Evolutionary conservation across 2,113 vertebrate species (phyloP).

Genomic region (Piaya cayana): DNA sequence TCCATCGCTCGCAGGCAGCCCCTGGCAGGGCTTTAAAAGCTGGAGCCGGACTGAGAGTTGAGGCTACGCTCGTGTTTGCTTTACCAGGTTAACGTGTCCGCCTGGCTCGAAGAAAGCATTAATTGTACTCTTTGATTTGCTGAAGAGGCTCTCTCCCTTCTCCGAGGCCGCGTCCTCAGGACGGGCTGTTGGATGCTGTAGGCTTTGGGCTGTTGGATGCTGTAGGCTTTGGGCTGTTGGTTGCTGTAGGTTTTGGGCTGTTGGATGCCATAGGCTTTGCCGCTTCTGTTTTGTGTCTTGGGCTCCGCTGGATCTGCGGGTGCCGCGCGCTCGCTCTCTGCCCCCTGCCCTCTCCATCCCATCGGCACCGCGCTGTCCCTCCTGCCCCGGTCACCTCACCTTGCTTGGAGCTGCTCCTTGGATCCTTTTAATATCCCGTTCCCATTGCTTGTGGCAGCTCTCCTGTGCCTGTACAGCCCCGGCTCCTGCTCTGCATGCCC

Average conservation of each 20-base stretch:
- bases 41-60: background rate
- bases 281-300: background rate
- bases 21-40: background rate
- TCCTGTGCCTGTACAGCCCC: background rate
- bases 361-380: accelerated
- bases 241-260: background rate
- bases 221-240: background rate
- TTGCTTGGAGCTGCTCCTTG: background rate
- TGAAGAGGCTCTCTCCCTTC: background rate
- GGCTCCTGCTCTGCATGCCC: background rate
- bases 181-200: background rate
- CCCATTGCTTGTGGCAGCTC: background rate
- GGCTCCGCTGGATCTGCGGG: background rate
- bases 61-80: background rate
- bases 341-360: background rate
- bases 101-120: background rate
- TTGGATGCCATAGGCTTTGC: background rate
- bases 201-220: background rate
- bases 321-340: background rate
- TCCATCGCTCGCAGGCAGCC: background rate
- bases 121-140: background rate
- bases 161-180: background rate
- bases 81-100: background rate
- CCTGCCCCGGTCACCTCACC: accelerated
- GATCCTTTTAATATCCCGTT: background rate